phyloP scores from a whole-genome alignment of 2,888 invertebrate species.

The Ormyrus rosae region DNA sequence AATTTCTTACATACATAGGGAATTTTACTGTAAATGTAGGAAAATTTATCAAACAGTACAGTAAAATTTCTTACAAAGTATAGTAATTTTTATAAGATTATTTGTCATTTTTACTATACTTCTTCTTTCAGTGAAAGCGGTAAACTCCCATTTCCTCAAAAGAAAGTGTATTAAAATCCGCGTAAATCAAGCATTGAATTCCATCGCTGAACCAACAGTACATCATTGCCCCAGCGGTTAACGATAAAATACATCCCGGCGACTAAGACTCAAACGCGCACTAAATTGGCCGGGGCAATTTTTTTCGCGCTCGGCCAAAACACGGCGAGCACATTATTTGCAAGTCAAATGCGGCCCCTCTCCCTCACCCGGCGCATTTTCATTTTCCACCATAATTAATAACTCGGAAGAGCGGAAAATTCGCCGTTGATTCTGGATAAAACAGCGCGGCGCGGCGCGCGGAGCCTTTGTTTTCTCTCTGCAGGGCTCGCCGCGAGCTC shows the following conservation, averaged over 20 bases:
- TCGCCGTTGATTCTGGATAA: conserved; percentile 23
- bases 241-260: conserved; percentile 22
- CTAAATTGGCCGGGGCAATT: conserved; percentile 31
- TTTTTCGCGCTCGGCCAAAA: background rate
- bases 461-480: background rate
- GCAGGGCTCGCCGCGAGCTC: background rate
- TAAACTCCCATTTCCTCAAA: too few relatives aligned
- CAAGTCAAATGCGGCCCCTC: conserved; percentile 20
- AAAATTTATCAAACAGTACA: too few relatives aligned
- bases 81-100: too few relatives aligned
- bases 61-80: too few relatives aligned
- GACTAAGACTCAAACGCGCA: conserved; percentile 30
- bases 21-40: too few relatives aligned
- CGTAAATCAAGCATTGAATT: conserved; percentile 18
- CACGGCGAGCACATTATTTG: conserved; percentile 21
- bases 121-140: too few relatives aligned
- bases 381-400: conserved; percentile 41
- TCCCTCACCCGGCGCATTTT: background rate
- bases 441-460: background rate
- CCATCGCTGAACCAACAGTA: conserved; percentile 16
- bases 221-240: conserved; percentile 4
- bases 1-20: too few relatives aligned
- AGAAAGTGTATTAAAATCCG: background rate
- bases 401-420: conserved; percentile 25
- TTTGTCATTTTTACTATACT: too few relatives aligned